These are phyloP conservation scores for Enoplosus armatus DNA, from an alignment of 2,797 vertebrate species.

Conservation along the genomic window DNA sequence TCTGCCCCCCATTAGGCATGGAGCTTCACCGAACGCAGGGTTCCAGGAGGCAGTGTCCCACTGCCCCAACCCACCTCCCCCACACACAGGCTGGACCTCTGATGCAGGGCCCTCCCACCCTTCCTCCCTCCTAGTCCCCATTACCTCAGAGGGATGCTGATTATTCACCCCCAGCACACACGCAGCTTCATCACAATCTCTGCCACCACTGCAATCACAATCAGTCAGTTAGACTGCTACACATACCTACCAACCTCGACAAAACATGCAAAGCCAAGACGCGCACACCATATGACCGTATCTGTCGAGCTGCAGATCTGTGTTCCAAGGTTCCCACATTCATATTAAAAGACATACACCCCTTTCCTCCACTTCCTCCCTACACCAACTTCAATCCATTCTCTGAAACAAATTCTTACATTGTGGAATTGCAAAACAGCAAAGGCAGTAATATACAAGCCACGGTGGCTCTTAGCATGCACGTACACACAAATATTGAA, in stretches of 20 bases:
- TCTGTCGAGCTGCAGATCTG: constrained; percentile 12
- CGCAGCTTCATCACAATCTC: constrained; percentile 67
- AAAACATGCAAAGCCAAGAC: constrained; percentile 23
- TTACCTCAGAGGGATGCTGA: constrained; percentile 73
- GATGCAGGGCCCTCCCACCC: constrained; percentile 29
- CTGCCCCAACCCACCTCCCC: constrained; percentile 38
- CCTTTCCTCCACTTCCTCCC: no score
- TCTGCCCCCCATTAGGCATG: constrained; percentile 81
- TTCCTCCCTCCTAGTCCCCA: constrained; percentile 47
- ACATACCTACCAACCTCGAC: constrained; percentile 35
- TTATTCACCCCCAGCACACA: constrained; percentile 72
- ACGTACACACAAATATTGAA: constrained; percentile 11
- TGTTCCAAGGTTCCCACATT: constrained; percentile 18
- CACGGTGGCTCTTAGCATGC: background rate
- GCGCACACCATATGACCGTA: background rate
- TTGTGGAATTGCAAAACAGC: constrained; percentile 33
- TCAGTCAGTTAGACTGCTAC: constrained; percentile 48
- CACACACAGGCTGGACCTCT: constrained; percentile 53
- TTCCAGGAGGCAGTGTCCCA: constrained; percentile 58
- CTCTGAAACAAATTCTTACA: constrained; percentile 38
- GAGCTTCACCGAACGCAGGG: constrained; percentile 66
- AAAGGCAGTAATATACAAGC: constrained; percentile 22
- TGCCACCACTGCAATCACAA: constrained; percentile 61
- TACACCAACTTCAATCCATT: constrained; percentile 28
- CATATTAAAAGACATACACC: constrained; percentile 26